Percentiles rank a stretch among this genome's conserved stretches.
These are phyloP conservation scores for Rhagonycha fulva DNA, from an alignment of 2,888 invertebrate species.

Conservation along the genomic window DNA sequence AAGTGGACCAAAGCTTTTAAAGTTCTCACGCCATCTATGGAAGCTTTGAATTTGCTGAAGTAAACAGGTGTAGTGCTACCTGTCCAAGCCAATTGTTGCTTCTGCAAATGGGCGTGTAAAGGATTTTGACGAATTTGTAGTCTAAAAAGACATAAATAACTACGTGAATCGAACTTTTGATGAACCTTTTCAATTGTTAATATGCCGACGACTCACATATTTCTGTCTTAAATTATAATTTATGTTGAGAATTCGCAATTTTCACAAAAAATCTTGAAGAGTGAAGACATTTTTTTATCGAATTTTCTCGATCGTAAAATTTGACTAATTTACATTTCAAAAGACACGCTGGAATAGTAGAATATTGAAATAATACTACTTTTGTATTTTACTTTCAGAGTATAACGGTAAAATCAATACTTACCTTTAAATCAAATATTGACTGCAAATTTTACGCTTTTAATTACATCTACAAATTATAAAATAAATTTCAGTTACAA, in stretches of 20 bases:
- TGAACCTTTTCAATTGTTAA: background rate
- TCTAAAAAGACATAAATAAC: background rate
- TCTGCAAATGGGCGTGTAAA: slow-evolving; percentile 13
- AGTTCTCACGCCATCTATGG: slow-evolving; percentile 28
- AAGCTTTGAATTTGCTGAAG: slow-evolving; percentile 5
- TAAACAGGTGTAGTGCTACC: slow-evolving; percentile 24
- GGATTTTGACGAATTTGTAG: slow-evolving; percentile 1
- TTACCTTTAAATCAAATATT: background rate
- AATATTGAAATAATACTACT: background rate
- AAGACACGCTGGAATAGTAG: background rate
- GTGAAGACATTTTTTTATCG: background rate
- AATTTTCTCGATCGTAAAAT: background rate
- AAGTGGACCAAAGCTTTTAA: slow-evolving; percentile 8
- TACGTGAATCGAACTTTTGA: background rate
- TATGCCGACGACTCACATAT: background rate
- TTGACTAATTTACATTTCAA: background rate
- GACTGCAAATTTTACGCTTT: background rate
- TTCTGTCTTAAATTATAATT: background rate
- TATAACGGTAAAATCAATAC: background rate
- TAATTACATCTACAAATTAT: background rate
- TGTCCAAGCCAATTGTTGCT: slow-evolving; percentile 13
- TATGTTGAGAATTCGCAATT: background rate
- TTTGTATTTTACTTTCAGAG: background rate
- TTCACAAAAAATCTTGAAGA: background rate
- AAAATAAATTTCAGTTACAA: background rate